Evolutionary conservation across 2,113 vertebrate genomes (phyloP), one percentile per base, ranked within the genome.

Genomic region (Thamnophis sirtalis): DNA sequence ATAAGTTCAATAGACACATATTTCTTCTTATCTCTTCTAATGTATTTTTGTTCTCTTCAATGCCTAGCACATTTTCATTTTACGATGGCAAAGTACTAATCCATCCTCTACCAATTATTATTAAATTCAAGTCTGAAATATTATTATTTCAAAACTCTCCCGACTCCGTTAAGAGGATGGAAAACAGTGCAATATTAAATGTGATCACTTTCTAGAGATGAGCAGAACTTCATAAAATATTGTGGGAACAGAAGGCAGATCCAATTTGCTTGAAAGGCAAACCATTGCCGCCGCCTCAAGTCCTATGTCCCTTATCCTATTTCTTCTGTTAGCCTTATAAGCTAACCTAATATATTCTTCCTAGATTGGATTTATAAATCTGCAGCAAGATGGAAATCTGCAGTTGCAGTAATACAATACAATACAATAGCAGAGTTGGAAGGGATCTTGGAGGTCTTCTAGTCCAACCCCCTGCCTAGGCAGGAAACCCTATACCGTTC

Each of bases 1-100:
- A 88, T 56, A 84, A 91, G 13, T 19, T 86, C 84, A 90, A 54
- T 49, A 95, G 92, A 94, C 0, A 87, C 3, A n/a, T 22, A 91
- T 48, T 88, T 56, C 11, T 91, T 55, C 68, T 93, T 68, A 33
- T 73, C 93, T 90, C 22, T 91, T 86, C 11, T 89, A 48, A 73
- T 6, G 73, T 26, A 91, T 21, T 93, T 89, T 28, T 0, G 0
- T 55, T 50, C 88, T 91, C 48, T 38, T 73, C n/a, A 91, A 21
- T 11, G 11, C 63, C 43, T 87, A 84, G 86, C 93, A 13, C 8
- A 88, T 84, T 49, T 33, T 93, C 55, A 80, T 0, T 28, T 38
- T 56, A 26, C 54, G 56, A n/a, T 86, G 54, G 58, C 55, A 91
- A 58, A 86, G 13, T 84, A 60, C 38, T 5, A 1, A 48, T 80